These are phyloP conservation scores for Gallinago undulata DNA, from an alignment of 2,113 vertebrate species.

Conservation along the genomic window DNA sequence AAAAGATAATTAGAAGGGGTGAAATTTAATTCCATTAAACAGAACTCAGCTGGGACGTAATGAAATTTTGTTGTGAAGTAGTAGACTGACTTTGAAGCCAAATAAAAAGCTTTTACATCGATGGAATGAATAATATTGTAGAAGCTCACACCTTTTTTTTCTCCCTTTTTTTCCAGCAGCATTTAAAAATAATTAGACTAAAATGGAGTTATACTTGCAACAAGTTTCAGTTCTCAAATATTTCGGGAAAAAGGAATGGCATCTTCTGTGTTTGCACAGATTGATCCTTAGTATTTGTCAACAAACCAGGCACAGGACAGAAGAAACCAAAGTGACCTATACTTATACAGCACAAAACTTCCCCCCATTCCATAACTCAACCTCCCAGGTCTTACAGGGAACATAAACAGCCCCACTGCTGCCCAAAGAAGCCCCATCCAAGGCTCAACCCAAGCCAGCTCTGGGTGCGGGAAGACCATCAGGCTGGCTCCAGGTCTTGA, in stretches of 20 bases:
- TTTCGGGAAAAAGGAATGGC: background rate
- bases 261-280: background rate
- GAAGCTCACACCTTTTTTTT: conserved; percentile 60
- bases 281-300: background rate
- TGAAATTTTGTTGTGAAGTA: conserved; percentile 78
- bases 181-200: conserved; percentile 31
- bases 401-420: background rate
- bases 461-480: background rate
- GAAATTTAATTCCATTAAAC: conserved; percentile 84
- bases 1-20: conserved; percentile 83
- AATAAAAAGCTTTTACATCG: conserved; percentile 69
- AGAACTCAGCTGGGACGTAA: conserved; percentile 75
- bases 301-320: background rate
- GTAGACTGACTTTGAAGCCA: conserved; percentile 73
- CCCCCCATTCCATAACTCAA: fast-evolving
- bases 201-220: conserved; percentile 22
- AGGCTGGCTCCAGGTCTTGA: background rate
- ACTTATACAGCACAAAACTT: background rate
- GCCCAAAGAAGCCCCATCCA: background rate
- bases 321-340: background rate
- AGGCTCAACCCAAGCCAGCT: background rate
- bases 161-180: background rate
- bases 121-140: conserved; percentile 59
- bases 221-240: conserved; percentile 7
- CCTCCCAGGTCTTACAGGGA: background rate